Percentiles rank a stretch among this genome's conserved stretches.
phyloP scores from a whole-genome alignment of 2,797 vertebrate genomes.

The Bradypodion pumilum region DNA sequence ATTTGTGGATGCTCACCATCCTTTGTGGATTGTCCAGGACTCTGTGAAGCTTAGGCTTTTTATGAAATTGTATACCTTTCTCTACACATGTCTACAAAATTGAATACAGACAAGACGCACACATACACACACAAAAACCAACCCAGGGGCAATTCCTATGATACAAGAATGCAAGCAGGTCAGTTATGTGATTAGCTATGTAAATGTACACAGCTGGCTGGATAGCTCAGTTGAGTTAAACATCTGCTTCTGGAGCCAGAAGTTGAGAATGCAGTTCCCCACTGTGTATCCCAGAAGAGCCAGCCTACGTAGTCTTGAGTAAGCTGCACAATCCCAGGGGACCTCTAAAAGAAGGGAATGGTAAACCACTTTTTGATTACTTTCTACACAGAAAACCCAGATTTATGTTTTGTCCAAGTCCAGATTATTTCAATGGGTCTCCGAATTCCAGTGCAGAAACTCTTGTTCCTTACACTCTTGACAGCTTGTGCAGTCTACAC shows the following conservation, averaged over 20 bases:
- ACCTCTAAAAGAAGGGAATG: no score
- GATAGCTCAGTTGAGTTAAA: no score
- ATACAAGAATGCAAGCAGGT: not conserved
- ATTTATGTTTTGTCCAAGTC: not conserved
- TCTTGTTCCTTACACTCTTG: not conserved
- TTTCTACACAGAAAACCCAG: no score
- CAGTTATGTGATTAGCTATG: not conserved
- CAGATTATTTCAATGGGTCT: not conserved
- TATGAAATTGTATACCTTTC: not conserved
- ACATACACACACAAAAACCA: not conserved
- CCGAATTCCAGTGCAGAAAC: no score
- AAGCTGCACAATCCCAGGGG: no score
- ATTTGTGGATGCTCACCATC: not conserved
- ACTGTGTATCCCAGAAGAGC: no score
- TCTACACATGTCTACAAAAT: not conserved
- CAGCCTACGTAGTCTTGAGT: no score
- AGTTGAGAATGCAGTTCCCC: no score
- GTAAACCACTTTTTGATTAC: no score
- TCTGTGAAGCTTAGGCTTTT: not conserved
- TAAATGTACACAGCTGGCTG: not conserved
- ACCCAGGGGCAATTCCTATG: not conserved
- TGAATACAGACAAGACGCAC: not conserved
- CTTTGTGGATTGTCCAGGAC: not conserved
- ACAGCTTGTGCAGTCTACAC: no score
- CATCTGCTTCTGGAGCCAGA: no score